Evolutionary conservation across 2,797 vertebrate genomes (phyloP).

Genomic region (Eleutherodactylus coqui): DNA sequence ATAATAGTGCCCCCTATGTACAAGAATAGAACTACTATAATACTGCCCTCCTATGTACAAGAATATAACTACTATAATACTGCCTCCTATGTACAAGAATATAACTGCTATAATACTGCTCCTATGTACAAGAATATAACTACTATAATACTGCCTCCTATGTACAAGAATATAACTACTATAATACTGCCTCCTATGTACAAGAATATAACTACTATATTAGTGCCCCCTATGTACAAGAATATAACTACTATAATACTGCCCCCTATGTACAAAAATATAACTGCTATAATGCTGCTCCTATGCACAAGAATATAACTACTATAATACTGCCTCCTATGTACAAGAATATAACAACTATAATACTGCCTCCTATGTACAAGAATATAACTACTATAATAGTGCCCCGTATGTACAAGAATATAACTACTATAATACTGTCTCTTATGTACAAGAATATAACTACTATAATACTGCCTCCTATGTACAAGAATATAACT

Average conservation of each 20-base stretch:
- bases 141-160: not conserved
- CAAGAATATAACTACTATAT: slow-evolving; percentile 13
- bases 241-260: slow-evolving; percentile 13
- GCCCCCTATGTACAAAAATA: not conserved
- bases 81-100: not conserved
- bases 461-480: not conserved
- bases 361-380: not conserved
- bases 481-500: not conserved
- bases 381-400: too few relatives aligned
- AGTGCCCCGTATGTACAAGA: too few relatives aligned
- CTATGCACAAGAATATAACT: slow-evolving; percentile 12
- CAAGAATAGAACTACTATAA: slow-evolving; percentile 1
- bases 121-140: not conserved
- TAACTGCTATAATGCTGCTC: not conserved
- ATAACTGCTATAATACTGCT: slow-evolving; percentile 3
- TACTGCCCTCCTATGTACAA: not conserved
- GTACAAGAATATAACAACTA: slow-evolving; percentile 1
- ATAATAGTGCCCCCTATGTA: not conserved
- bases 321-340: not conserved
- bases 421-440: too few relatives aligned
- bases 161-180: too few relatives aligned
- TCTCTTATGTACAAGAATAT: not conserved
- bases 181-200: slow-evolving; percentile 1
- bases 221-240: not conserved
- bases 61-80: slow-evolving; percentile 7